These are phyloP conservation scores for Athalia circularis DNA, from an alignment of 2,888 invertebrate species.

Conservation along the genomic window DNA sequence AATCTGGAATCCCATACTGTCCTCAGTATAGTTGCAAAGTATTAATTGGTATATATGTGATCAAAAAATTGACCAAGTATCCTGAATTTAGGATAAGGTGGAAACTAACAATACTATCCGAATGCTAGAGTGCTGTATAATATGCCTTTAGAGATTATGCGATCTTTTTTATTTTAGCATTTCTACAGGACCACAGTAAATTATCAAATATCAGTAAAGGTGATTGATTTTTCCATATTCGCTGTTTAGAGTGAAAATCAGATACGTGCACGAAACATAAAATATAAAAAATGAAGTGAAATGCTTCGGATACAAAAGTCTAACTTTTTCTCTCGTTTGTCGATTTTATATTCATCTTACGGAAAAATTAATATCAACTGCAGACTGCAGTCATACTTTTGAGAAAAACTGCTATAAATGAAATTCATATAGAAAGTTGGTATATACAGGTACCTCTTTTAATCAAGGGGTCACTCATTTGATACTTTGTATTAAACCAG, in stretches of 20 bases:
- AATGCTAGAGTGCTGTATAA: constrained; percentile 74
- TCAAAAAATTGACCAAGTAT: constrained; percentile 9
- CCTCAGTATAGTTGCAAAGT: constrained; percentile 18
- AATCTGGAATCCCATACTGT: constrained; percentile 37
- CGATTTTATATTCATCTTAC: constrained; percentile 18
- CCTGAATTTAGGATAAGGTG: constrained; percentile 45
- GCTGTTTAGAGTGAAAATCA: not conserved
- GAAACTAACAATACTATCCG: constrained; percentile 55
- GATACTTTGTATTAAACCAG: constrained; percentile 20
- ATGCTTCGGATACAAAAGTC: constrained; percentile 22
- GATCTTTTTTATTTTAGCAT: constrained; percentile 61
- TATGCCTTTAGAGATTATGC: constrained; percentile 72
- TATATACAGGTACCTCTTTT: not conserved
- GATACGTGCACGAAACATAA: not conserved
- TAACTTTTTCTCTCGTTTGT: constrained; percentile 12
- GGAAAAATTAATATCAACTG: constrained; percentile 20
- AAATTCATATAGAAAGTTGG: not conserved
- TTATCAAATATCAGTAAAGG: constrained; percentile 2
- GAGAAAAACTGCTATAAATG: constrained; percentile 1
- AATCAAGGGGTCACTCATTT: constrained; percentile 8
- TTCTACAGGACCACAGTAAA: constrained; percentile 27
- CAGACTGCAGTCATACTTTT: constrained; percentile 12
- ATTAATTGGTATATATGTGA: constrained; percentile 18
- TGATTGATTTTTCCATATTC: not conserved
- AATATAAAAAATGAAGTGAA: not conserved